These are phyloP conservation scores for Lepidocyrtoides sp. DNA, from an alignment of 2,888 invertebrate species.

Conservation along the genomic window DNA sequence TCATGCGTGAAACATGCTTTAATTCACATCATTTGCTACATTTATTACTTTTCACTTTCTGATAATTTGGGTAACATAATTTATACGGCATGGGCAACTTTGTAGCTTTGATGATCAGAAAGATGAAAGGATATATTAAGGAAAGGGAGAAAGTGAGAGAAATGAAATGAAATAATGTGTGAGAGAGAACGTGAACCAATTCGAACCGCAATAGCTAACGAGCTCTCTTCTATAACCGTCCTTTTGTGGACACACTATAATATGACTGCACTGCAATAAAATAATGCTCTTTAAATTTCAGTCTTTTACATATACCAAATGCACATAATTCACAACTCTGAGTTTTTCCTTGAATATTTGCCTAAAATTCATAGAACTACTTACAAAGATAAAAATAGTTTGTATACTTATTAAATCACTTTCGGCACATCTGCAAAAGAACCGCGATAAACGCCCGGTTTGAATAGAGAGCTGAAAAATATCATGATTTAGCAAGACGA, in stretches of 20 bases:
- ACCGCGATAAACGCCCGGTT: not conserved
- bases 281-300: too few species aligned
- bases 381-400: too few species aligned
- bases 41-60: not conserved
- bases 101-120: conserved; percentile 5
- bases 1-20: not conserved
- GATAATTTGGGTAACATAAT: conserved; percentile 14
- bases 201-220: conserved; percentile 23
- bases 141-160: not conserved
- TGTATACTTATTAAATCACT: not conserved
- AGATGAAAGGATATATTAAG: not conserved
- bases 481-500: not conserved
- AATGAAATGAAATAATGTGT: not conserved
- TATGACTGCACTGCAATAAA: too few species aligned
- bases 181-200: not conserved
- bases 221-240: not conserved
- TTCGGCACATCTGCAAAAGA: not conserved
- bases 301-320: too few species aligned
- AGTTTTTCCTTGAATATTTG: too few species aligned
- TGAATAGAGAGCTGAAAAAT: not conserved
- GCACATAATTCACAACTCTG: too few species aligned
- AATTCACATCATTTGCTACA: conserved; percentile 1
- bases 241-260: not conserved
- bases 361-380: too few species aligned
- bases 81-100: not conserved